Evolutionary conservation across 2,113 vertebrate genomes (phyloP).

Genomic region (Lutjanus erythropterus): DNA sequence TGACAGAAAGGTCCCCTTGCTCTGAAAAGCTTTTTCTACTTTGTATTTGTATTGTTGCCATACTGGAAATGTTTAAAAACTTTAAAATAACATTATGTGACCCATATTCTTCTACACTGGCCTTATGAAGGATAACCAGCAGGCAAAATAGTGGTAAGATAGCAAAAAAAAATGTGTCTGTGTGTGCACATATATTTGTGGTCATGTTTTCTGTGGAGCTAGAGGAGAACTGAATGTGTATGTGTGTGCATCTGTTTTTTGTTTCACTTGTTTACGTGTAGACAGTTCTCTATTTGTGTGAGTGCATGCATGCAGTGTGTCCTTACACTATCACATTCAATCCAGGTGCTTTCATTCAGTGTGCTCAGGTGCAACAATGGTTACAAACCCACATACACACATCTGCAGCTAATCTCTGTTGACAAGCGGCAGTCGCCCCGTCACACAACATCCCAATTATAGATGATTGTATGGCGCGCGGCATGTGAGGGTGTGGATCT

Average conservation of each 20-base stretch:
- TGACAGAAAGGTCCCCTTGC: neutral
- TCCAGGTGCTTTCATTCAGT: constrained; percentile 56
- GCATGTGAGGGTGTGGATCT: constrained; percentile 52
- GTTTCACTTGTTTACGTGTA: constrained; percentile 19
- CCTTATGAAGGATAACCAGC: neutral
- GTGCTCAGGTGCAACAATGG: constrained; percentile 55
- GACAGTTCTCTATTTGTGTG: neutral
- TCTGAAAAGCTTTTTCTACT: neutral
- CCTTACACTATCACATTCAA: constrained; percentile 40
- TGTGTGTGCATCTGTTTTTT: constrained; percentile 40
- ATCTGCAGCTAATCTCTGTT: constrained; percentile 60
- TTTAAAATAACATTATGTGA: neutral
- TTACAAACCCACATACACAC: constrained; percentile 18
- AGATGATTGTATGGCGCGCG: constrained; percentile 39
- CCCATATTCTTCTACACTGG: neutral
- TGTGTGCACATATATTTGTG: neutral
- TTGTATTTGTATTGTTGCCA: neutral
- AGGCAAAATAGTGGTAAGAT: neutral
- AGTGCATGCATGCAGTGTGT: neutral
- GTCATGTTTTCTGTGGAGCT: constrained; percentile 1
- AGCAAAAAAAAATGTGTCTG: neutral
- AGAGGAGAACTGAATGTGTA: neutral
- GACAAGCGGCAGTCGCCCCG: constrained; percentile 59
- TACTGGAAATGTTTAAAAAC: neutral
- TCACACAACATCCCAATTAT: constrained; percentile 55